Evolutionary conservation across 2,113 vertebrate species (phyloP).

Genomic region (Pycnonotus jocosus): DNA sequence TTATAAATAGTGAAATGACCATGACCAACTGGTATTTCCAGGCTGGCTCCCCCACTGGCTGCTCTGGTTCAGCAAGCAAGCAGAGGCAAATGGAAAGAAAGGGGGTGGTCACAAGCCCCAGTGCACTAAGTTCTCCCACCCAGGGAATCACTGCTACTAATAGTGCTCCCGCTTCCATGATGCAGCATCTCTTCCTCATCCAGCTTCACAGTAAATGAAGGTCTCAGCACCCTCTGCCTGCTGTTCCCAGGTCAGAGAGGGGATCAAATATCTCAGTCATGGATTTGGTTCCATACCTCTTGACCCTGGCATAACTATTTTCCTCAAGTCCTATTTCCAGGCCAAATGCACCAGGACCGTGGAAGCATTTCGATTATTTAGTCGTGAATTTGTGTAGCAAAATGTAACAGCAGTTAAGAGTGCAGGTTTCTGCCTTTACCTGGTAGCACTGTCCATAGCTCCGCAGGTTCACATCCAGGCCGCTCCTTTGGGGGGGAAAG

Average conservation of each 20-base stretch:
- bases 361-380: background rate
- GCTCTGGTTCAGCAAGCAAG: background rate
- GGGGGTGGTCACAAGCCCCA: background rate
- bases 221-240: background rate
- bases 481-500: conserved; percentile 3
- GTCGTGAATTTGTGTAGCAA: background rate
- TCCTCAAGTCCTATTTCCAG: background rate
- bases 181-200: background rate
- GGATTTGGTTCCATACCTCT: background rate
- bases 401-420: background rate
- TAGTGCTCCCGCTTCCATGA: background rate
- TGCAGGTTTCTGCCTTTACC: background rate
- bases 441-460: background rate
- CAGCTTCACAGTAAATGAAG: background rate
- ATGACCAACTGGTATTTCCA: background rate
- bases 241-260: background rate
- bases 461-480: background rate
- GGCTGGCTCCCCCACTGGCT: background rate
- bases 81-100: background rate
- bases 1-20: background rate
- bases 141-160: background rate
- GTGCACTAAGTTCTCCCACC: background rate
- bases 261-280: background rate
- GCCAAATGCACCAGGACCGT: background rate
- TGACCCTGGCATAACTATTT: background rate